Base-by-base conservation (phyloP, 2,113 vertebrate genomes). In the Paradoxurus hermaphroditus region DNA sequence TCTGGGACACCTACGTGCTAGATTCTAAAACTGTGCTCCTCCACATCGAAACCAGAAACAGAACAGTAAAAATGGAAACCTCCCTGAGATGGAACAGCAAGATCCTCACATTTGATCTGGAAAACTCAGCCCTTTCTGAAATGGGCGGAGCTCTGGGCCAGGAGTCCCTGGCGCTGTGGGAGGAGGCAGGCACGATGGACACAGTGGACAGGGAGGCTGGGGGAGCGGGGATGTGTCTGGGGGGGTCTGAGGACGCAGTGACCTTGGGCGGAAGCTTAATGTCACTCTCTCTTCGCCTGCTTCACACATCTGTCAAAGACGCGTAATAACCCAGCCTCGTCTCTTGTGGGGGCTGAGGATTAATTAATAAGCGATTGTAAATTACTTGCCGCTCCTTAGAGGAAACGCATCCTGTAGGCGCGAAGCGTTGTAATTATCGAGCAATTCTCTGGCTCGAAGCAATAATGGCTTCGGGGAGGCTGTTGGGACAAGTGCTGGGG, bases 341-440 rank as follows among this genome's bases (percentile, higher is more conserved):
- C 86, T 97, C 97, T 34, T 0, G 62, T 73, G 88, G 95, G 90
- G 82, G 67, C 78, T 91, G 94, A 96, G 87, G 90, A 95, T 98
- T 98, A 95, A 98, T 97, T 97, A 97, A 97, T 92, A 92, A 96
- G 92, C 63, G 95, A 93, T 86, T 73, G 92, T 86, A 95, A 95
- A 97, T 97, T 87, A 83, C 96, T 97, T 70, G 87, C 90, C 29
- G 0, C 70, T 89, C 97, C 97, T 96, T n/a, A 7, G 96, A 91
- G 97, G 91, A 92, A 94, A 72, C 1, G 5, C 89, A 29, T 56
- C 70, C 91, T 65, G 1, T 41, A 85, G 92, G 82, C n/a, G 70
- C 75, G 63, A 90, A 92, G 95, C 92, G 85, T 86, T 39, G 91
- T 93, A 87, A 93, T 96, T 94, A 92, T 51, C 4, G 16, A 86